Evolutionary conservation across 2,797 vertebrate species (phyloP).

Genomic region (Zalophus californianus): DNA sequence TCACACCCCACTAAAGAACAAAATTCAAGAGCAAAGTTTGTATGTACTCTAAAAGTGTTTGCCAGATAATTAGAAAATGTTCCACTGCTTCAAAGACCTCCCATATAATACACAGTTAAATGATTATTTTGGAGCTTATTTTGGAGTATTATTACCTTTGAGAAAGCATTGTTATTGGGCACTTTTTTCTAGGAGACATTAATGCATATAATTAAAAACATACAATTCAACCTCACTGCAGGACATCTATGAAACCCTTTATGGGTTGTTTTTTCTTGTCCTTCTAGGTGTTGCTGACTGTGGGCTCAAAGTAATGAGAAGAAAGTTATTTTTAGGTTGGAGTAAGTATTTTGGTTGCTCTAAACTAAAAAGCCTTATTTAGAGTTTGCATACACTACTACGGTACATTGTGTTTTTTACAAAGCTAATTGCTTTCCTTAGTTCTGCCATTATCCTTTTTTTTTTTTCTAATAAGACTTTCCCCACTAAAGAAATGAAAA

Average conservation of each 20-base stretch:
- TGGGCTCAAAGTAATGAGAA: conserved; percentile 80
- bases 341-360: conserved; percentile 78
- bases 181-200: conserved; percentile 82
- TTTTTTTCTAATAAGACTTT: conserved; percentile 77
- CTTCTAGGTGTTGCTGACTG: conserved; percentile 83
- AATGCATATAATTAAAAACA: conserved; percentile 85
- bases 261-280: conserved; percentile 76
- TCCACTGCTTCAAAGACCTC: conserved; percentile 64
- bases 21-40: conserved; percentile 64
- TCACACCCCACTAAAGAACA: background rate
- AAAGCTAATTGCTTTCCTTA: conserved; percentile 82
- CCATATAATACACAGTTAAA: conserved; percentile 71
- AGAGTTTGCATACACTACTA: conserved; percentile 77
- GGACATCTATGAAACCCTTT: conserved; percentile 82
- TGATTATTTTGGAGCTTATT: conserved; percentile 76
- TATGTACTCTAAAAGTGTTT: conserved; percentile 58
- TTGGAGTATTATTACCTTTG: conserved; percentile 83
- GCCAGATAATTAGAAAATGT: conserved; percentile 78
- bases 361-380: conserved; percentile 83
- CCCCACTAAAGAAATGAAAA: conserved; percentile 72
- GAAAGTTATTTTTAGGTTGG: conserved; percentile 83
- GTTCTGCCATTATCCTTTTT: conserved; percentile 76
- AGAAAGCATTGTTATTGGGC: conserved; percentile 83
- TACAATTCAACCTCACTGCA: conserved; percentile 82
- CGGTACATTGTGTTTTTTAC: conserved; percentile 81